These are phyloP conservation scores for Pseudachorutes palmiensis DNA, from an alignment of 1,140 invertebrate genomes.

Conservation along the genomic window DNA sequence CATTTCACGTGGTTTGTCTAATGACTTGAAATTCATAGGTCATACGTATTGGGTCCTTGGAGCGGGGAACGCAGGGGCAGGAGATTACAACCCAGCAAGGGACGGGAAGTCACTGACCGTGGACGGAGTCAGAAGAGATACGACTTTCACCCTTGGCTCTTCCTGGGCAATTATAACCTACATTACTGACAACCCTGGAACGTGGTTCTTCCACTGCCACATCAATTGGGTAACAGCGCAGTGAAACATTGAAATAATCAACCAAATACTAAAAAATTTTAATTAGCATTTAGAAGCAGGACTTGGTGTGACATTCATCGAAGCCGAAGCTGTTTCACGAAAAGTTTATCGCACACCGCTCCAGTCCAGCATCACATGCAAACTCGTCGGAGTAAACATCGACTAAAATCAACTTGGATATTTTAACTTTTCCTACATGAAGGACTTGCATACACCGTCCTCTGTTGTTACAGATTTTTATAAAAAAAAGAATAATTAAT, in stretches of 20 bases:
- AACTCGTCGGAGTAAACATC: background rate
- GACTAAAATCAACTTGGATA: too few species aligned
- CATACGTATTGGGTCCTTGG: conserved; percentile 24
- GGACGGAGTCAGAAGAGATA: background rate
- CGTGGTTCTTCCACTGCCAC: background rate
- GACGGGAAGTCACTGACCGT: background rate
- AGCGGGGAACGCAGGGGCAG: conserved; percentile 1
- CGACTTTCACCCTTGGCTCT: background rate
- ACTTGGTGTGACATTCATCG: background rate
- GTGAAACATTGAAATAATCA: background rate
- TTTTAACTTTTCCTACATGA: too few species aligned
- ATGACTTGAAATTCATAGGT: background rate
- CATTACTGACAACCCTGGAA: background rate
- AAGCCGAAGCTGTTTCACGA: background rate
- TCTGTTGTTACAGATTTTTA: too few species aligned
- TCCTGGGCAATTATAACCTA: background rate
- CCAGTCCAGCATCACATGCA: background rate
- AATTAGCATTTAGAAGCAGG: background rate
- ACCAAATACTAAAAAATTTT: too few species aligned
- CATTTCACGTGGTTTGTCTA: background rate
- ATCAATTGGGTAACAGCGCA: background rate
- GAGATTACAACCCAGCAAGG: background rate
- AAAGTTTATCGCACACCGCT: background rate
- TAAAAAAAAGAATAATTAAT: too few species aligned
- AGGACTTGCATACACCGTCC: too few species aligned